Base-by-base conservation (phyloP, 1,140 invertebrate species). In the Eumeta japonica region DNA sequence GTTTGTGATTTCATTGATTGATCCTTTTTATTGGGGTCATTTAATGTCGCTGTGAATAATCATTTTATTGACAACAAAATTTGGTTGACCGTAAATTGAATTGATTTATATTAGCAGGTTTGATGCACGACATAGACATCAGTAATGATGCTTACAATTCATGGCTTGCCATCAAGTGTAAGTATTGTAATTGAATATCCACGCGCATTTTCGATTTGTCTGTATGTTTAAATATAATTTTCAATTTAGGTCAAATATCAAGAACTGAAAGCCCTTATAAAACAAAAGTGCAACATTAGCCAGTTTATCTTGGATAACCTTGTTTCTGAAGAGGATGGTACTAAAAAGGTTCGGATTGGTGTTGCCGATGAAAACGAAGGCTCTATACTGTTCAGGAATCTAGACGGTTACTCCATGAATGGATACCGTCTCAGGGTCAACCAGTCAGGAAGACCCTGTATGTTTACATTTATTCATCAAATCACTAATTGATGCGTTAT, bases 291-390 rank as follows among this genome's bases (percentile, higher is more conserved):
- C 35, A 56, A 57, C 12, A 48, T 73, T n/a, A 47, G 16, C 5
- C 65, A 73, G 12, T 68, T 63, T 27, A 73, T 68, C 16, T 44
- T 73, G 31, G 68, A 63, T 40, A 58, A 50, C 35, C 36, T 73
- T 10, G 41, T 55, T 2, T 28, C 1, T n/a, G 65, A 62, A 16
- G 37, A 16, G 7, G 49, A 55, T 48, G 57, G 51, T 1, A 44
- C 37, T 0, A 73, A 68, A 17, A 66, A 66, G 43, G 56, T 70
- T 3, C 45, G 63, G 7, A 54, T 73, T 2, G 63, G 65, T 1
- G 33, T 73, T 0, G 45, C 56, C 0, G 55, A 67, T 32, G 62
- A 61, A 13, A 36, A 31, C 7, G 65, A 68, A 31, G 68, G 62
- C 0, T 41, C 38, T 7, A 47, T 53, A 20, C 4, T 73, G 1